Percentiles rank a stretch among this genome's conserved stretches.
Conservation (phyloP, 2,113 vertebrate species). For the Nicator chloris region DNA sequence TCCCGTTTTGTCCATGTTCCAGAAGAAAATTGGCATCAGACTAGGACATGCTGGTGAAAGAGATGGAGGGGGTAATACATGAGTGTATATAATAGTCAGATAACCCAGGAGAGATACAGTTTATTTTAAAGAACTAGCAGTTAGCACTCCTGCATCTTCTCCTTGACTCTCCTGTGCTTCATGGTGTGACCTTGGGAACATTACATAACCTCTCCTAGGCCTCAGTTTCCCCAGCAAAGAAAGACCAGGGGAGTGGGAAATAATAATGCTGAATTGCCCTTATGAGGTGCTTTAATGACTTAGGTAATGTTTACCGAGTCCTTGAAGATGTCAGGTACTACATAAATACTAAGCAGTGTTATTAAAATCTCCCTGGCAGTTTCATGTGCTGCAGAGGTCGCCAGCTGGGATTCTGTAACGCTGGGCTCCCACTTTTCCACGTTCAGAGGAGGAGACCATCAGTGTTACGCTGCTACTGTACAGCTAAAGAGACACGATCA, state of each 20-base stretch:
- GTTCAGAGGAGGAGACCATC: not conserved
- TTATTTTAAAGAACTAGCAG: not conserved
- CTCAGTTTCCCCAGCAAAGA: slow-evolving; percentile 22
- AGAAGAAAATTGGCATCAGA: not conserved
- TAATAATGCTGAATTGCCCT: not conserved
- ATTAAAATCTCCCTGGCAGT: not conserved
- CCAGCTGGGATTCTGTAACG: not conserved
- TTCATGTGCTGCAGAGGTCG: not conserved
- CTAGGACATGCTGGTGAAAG: not conserved
- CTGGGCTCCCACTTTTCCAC: not conserved
- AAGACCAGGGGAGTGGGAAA: not conserved
- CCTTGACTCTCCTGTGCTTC: not conserved
- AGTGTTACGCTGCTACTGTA: not conserved
- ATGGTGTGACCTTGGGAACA: not conserved
- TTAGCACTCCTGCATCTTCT: not conserved
- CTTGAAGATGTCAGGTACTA: not conserved
- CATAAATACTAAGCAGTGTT: not conserved
- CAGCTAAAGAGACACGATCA: not conserved
- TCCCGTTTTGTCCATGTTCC: not conserved
- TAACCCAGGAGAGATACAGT: not conserved
- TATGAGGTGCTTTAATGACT: not conserved
- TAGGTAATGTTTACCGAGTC: not conserved
- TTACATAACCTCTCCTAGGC: not conserved
- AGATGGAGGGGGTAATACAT: not conserved
- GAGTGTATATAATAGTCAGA: not conserved